Base-by-base conservation (phyloP, 2,113 vertebrate species). In the Phalacrocorax pelagicus region DNA sequence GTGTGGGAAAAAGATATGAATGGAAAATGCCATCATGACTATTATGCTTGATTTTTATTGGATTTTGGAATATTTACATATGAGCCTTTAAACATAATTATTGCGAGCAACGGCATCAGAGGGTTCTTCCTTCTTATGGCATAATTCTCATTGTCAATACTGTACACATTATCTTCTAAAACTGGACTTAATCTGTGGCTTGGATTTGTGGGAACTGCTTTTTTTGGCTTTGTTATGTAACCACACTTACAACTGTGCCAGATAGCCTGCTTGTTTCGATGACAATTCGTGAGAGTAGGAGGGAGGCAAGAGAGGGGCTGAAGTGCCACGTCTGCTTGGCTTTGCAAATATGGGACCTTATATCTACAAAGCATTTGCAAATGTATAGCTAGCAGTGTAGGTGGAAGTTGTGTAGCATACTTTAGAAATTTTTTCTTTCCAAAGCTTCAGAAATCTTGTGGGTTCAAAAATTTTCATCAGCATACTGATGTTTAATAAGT, bases 221-320 rank as follows among this genome's bases (percentile, higher is more conserved):
- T 94, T 92, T 95, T 91, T 94, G 92, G 89, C 91, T 66, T 85
- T 91, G 26, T 94, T 97, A 83, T 59, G 47, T 90, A 94, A 88
- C 92, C 90, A 86, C 66, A 30, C 34, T 87, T 69, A 70, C 6
- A 88, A 27, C 66, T 59, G 59, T 82, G 96, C 94, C 94, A 95
- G 82, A 75, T 17, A 89, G 80, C 65, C 80, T 87, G 63, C 88
- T 92, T 86, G 38, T 86, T 95, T 94, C 86, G 42, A 90, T 91
- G 89, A 65, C 89, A 66, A 92, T 91, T 93, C 38, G 23, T 55
- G 83, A 90, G 74, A 81, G 58, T 54, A 44, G 67, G 81, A 86
- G 69, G 52, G 57, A 91, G 46, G 46, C 88, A 24, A 88, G 77
- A 82, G 57, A 67, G 29, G 51, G 71, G 42, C 51, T 80, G 55